These are phyloP conservation scores for Trematocara caparti DNA, from an alignment of 2,797 vertebrate genomes.

Conservation along the genomic window DNA sequence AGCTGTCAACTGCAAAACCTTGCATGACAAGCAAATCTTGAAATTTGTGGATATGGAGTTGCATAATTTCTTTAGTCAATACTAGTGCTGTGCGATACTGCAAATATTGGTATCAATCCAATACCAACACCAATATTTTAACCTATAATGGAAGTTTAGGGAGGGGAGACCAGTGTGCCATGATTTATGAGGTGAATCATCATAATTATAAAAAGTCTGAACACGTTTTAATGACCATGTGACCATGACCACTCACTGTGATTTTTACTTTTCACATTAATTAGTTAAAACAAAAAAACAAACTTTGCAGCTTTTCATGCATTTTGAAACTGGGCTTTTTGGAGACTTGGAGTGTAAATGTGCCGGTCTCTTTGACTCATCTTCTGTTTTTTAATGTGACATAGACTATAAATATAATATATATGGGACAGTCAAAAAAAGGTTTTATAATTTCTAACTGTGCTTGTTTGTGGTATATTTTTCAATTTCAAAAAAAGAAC, in stretches of 20 bases:
- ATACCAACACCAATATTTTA: neutral
- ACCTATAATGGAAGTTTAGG: neutral
- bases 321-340: neutral
- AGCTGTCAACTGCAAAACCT: neutral
- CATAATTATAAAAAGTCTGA: neutral
- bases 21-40: neutral
- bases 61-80: neutral
- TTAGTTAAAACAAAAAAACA: neutral
- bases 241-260: neutral
- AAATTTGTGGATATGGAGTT: neutral
- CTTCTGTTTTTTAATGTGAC: neutral
- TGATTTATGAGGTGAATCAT: neutral
- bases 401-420: neutral
- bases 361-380: neutral
- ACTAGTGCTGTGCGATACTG: rapidly evolving
- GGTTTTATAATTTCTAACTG: neutral
- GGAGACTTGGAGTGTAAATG: neutral
- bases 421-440: neutral
- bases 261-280: neutral
- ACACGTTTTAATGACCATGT: neutral
- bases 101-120: neutral
- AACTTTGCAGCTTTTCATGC: neutral
- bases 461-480: neutral
- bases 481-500: rapidly evolving
- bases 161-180: neutral